Conservation (phyloP, 2,113 vertebrate species). For the Percopsis transmontana region DNA sequence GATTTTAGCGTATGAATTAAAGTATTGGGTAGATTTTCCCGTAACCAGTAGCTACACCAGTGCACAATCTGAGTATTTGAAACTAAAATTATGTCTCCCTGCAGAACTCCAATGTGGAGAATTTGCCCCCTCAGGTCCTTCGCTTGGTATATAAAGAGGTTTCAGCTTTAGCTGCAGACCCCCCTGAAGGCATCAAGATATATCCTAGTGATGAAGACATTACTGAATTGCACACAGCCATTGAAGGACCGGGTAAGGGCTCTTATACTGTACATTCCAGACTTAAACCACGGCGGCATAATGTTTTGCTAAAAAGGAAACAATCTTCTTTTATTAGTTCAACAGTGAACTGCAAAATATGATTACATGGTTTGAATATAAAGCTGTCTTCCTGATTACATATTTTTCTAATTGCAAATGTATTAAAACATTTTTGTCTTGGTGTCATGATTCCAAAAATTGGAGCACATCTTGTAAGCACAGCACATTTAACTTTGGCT, state of each 20-base stretch:
- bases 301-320: no score
- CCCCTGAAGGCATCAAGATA: conserved; percentile 91
- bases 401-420: no score
- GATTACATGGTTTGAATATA: no score
- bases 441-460: no score
- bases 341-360: no score
- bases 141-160: conserved; percentile 94
- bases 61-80: background rate
- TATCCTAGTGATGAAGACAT: conserved; percentile 94
- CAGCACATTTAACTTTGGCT: no score
- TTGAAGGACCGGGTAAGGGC: conserved; percentile 88
- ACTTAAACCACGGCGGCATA: background rate
- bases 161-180: conserved; percentile 86
- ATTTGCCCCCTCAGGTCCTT: conserved; percentile 91
- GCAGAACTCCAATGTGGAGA: conserved; percentile 94
- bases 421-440: no score
- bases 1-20: background rate
- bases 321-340: no score
- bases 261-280: background rate
- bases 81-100: conserved; percentile 16
- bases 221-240: conserved; percentile 90
- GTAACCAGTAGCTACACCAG: background rate
- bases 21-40: background rate
- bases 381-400: no score
- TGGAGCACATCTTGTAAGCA: background rate